Evolutionary conservation across 1,140 invertebrate genomes (phyloP), one percentile per base, ranked within the genome.

Genomic region (Triops longicaudatus): DNA sequence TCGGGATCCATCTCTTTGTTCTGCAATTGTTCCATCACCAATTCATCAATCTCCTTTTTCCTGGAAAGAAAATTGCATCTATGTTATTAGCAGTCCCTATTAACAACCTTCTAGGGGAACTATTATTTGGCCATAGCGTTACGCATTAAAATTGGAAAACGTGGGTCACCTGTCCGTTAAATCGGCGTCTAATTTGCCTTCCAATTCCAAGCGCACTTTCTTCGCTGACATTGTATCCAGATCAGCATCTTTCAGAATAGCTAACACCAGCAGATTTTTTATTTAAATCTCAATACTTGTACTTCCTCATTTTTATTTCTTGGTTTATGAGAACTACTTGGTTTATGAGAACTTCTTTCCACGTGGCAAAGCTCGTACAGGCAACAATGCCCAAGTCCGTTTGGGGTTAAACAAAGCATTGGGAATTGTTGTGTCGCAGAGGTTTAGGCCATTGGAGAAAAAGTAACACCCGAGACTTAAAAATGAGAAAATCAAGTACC

Each of bases 211-310:
- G 37, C 94, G 89, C n/a, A 97, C 93, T 84, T 95, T 94, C 81
- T 96, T 97, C 1, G 93, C 91, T 12, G 94, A 94, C 80, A 92
- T 91, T 43, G 89, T 89, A 9, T 90, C 89, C 11, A 96, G 86
- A 83, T 96, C 92, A 6, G 94, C 93, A 85, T 91, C 90, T 85
- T 96, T 93, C 3, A 97, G 87, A 80, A 96, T 94, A 76, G 89
- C 93, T 96, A 83, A 31, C 88, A 86, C 76, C 75, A 78, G 74
- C 42, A 79, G 73, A 74, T 26, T 63, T 26, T 63, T 77, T 37
- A 50, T 77, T 77, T 76, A 73, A 27, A 28, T 71, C 26, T 74
- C 37, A 27, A 63, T 72, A 37, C 74, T 77, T 26, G 26, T 72
- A 27, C 71, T 41, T 42, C 28, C 26, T 71, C 27, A 73, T 72